Percentiles rank a stretch among this genome's conserved stretches.
Evolutionary conservation across 2,888 invertebrate genomes (phyloP).

Genomic region (Epinotia ramella): DNA sequence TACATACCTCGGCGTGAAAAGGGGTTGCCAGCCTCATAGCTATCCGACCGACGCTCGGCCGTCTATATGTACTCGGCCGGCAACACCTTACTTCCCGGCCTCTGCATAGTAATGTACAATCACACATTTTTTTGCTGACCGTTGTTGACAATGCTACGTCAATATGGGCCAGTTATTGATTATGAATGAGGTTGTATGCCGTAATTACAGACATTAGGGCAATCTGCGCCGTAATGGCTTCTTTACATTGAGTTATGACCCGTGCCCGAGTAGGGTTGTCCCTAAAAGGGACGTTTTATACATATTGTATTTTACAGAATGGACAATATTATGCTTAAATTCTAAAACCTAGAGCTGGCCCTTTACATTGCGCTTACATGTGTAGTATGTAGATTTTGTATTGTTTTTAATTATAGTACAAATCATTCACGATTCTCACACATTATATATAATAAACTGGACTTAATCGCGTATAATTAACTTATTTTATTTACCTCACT

Average conservation of each 20-base stretch:
- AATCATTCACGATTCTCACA: too few relatives aligned
- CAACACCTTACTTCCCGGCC: too few relatives aligned
- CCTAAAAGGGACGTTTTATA: not conserved
- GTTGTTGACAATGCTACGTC: not conserved
- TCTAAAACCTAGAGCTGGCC: not conserved
- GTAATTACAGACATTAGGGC: slow-evolving; percentile 33
- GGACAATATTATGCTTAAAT: slow-evolving; percentile 13
- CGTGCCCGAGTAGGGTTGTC: slow-evolving; percentile 14
- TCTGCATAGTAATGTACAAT: too few relatives aligned
- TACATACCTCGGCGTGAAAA: too few relatives aligned
- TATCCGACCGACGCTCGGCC: too few relatives aligned
- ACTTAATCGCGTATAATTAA: too few relatives aligned
- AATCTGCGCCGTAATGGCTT: slow-evolving; percentile 33
- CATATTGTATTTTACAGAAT: not conserved
- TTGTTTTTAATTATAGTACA: not conserved
- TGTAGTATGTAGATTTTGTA: not conserved
- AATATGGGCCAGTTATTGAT: slow-evolving; percentile 28
- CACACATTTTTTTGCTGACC: not conserved
- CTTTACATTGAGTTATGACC: slow-evolving; percentile 28
- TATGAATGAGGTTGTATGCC: slow-evolving; percentile 1
- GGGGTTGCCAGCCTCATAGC: too few relatives aligned
- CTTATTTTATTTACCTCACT: too few relatives aligned
- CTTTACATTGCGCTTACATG: too few relatives aligned
- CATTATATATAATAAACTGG: too few relatives aligned
- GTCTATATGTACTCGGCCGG: too few relatives aligned